Conservation (phyloP, 64 coral and sea anemone genomes). For the Cladopsammia gracilis region DNA sequence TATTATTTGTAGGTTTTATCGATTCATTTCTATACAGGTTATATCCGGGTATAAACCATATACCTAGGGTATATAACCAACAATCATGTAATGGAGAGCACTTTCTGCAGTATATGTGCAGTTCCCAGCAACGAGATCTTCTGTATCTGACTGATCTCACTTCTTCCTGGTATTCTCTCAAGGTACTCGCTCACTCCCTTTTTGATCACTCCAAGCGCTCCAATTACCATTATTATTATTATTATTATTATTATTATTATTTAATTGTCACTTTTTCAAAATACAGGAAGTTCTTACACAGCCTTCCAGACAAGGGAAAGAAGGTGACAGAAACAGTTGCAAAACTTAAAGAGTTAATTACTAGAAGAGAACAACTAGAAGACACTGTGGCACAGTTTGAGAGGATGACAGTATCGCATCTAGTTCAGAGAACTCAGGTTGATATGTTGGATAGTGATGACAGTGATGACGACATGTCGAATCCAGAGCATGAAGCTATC, state of each 20-base stretch:
- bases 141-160: too few relatives aligned
- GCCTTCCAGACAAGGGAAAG: constrained; percentile 64
- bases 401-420: constrained; percentile 28
- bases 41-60: too few relatives aligned
- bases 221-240: too few relatives aligned
- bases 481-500: background rate
- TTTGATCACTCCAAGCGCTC: too few relatives aligned
- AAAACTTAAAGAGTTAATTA: constrained; percentile 47
- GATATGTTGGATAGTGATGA: constrained; percentile 48
- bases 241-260: background rate
- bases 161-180: too few relatives aligned
- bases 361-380: constrained; percentile 7
- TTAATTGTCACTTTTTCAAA: background rate
- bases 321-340: constrained; percentile 48
- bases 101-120: too few relatives aligned
- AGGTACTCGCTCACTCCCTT: too few relatives aligned
- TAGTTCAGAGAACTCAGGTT: constrained; percentile 20
- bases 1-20: too few relatives aligned
- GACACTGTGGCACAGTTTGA: constrained; percentile 44
- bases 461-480: constrained; percentile 30
- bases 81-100: too few relatives aligned
- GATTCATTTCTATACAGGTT: too few relatives aligned
- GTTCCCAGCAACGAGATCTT: too few relatives aligned
- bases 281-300: constrained; percentile 44
- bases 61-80: too few relatives aligned